phyloP scores from a whole-genome alignment of 2,888 invertebrate species.

The Hydraecia micacea region DNA sequence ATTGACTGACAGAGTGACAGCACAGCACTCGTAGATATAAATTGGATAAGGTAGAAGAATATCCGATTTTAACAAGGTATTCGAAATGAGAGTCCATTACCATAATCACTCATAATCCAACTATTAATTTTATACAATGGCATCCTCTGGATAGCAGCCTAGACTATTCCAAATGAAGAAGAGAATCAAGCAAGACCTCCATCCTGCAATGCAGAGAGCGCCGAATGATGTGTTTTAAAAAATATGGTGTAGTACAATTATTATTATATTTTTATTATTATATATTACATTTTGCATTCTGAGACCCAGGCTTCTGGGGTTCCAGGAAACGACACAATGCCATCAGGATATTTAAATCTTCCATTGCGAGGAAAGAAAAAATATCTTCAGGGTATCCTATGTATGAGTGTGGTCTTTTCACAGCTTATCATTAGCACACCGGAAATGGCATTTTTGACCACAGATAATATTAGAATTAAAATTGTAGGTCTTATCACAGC shows the following conservation, averaged over 20 bases:
- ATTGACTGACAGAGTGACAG: too few relatives aligned
- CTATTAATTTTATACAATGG: not conserved
- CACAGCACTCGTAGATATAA: not conserved
- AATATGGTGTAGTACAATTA: too few relatives aligned
- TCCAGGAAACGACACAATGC: not conserved
- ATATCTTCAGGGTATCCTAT: not conserved
- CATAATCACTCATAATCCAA: not conserved
- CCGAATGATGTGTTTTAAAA: too few relatives aligned
- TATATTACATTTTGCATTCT: not conserved
- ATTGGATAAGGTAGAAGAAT: not conserved
- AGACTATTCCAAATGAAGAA: not conserved
- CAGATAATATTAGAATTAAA: constrained; percentile 1
- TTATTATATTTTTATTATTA: too few relatives aligned
- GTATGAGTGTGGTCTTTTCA: not conserved
- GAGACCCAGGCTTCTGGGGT: not conserved
- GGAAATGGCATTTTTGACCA: not conserved
- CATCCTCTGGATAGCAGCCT: not conserved
- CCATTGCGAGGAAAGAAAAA: not conserved
- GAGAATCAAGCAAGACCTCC: not conserved
- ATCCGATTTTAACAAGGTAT: not conserved
- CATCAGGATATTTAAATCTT: not conserved
- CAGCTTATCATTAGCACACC: not conserved
- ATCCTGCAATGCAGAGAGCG: not conserved
- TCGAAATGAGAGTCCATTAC: not conserved
- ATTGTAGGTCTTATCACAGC: constrained; percentile 10